phyloP scores from a whole-genome alignment of 2,113 vertebrate genomes.

The Dendropsophus ebraccatus region DNA sequence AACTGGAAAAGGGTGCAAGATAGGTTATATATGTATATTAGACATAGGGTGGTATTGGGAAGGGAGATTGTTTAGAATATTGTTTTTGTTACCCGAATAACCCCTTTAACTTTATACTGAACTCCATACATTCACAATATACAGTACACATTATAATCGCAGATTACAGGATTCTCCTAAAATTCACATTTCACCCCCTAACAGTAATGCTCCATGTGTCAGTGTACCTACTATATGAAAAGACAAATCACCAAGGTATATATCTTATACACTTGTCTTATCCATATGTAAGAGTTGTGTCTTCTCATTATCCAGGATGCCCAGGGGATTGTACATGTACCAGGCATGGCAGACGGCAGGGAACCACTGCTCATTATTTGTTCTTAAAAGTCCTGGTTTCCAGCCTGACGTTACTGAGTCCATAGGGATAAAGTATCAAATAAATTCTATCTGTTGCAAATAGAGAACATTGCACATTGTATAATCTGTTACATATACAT shows the following conservation, averaged over 20 bases:
- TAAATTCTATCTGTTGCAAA: background rate
- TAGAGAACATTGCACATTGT: background rate
- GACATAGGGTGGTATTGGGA: too few relatives aligned
- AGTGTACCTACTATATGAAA: background rate
- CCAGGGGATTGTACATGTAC: background rate
- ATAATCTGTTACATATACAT: background rate
- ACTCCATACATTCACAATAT: background rate
- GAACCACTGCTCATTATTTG: background rate
- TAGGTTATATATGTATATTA: too few relatives aligned
- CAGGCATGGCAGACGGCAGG: background rate
- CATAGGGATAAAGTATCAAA: slow-evolving; percentile 21
- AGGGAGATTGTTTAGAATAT: too few relatives aligned
- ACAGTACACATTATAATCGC: background rate
- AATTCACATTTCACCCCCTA: background rate
- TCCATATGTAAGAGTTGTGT: background rate
- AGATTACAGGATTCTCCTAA: background rate
- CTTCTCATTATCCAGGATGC: background rate
- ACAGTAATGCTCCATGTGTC: background rate
- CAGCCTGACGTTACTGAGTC: background rate
- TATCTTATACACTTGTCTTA: background rate
- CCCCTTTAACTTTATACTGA: too few relatives aligned
- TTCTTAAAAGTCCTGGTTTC: background rate
- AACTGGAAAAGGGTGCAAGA: too few relatives aligned
- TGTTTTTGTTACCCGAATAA: too few relatives aligned
- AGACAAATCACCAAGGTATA: background rate